Evolutionary conservation across 2,797 vertebrate genomes (phyloP), one percentile per base, ranked within the genome.

Genomic region (Anableps anableps): DNA sequence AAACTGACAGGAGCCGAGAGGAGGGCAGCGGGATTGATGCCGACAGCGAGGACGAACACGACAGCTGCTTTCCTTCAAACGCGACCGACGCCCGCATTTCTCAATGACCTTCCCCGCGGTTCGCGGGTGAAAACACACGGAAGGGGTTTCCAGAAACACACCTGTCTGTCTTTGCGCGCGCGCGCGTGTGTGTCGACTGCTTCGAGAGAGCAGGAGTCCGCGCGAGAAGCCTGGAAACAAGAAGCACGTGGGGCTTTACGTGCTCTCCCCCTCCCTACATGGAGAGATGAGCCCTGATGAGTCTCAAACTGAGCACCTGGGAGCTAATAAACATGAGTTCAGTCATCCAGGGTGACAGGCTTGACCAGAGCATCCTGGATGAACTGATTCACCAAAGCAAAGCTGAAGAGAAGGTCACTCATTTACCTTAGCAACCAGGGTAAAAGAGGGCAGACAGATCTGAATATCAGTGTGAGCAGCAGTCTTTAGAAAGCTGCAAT

Each of bases 181-280:
- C 26, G 68, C 31, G 55, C 80, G 60, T 23, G n/a, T 48, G 38
- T 75, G 14, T 81, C 72, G 79, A 78, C 76, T 55, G 74, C 47
- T 45, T 31, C 23, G 1, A 21, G 41, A 68, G 78, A 79, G 74
- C 58, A 11, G 71, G 90, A 91, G 87, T 81, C 73, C 88, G 91
- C 79, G 92, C 84, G 85, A 84, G 80, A 84, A 80, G 83, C 73
- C 53, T 86, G 82, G 85, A 85, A 80, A 87, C 81, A 47, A 75
- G 86, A 60, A 88, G 88, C 93, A 93, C 92, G 90, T 93, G 93
- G 85, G 91, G 74, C 51, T 80, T 8, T 10, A 77, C 71, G 17
- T 72, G 38, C 76, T 85, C 82, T 86, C 84, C 82, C 74, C 21
- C 60, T 0, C 50, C 26, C 6, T 71, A 1, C 26, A 16, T 47